A percentile compares a stretch with the other conserved stretches of the same genome.
phyloP scores from a whole-genome alignment of 2,888 invertebrate genomes.

The Osedax frankpressi region DNA sequence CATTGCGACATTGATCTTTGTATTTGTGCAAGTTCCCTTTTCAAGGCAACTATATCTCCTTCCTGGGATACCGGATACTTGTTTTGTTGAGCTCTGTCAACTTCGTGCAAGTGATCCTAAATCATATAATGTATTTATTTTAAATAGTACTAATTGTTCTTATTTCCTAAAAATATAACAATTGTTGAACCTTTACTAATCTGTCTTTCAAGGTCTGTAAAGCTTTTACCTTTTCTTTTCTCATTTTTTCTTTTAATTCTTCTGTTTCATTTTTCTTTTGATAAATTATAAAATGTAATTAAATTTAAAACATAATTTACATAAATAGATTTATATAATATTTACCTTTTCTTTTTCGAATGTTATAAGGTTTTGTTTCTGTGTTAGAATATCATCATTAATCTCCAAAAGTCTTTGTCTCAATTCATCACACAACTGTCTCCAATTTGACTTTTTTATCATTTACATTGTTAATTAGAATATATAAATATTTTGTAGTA shows the following conservation, averaged over 20 bases:
- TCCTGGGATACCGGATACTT: neutral
- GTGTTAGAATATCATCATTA: constrained; percentile 34
- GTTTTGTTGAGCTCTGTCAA: constrained; percentile 25
- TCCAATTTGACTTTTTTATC: constrained; percentile 41
- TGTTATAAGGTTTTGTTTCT: constrained; percentile 26
- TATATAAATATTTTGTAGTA: no score
- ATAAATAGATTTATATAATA: no score
- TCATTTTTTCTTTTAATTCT: constrained; percentile 32
- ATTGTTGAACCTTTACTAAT: constrained; percentile 33
- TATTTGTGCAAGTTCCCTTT: constrained; percentile 30
- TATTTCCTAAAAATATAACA: neutral
- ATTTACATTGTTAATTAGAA: no score
- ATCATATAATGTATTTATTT: neutral
- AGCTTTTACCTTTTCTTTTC: constrained; percentile 35
- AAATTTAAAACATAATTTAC: no score
- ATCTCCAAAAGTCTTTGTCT: constrained; percentile 34
- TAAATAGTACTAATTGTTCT: neutral
- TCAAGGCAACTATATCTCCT: constrained; percentile 18
- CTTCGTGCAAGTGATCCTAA: constrained; percentile 29
- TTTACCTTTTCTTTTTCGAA: constrained; percentile 9
- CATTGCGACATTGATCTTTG: constrained; percentile 29
- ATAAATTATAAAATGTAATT: neutral
- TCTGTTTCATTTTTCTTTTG: constrained; percentile 34
- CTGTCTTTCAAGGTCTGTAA: constrained; percentile 37
- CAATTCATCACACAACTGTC: constrained; percentile 38